Evolutionary conservation across 2,888 invertebrate genomes (phyloP).

Genomic region (Amphipoea lucens): DNA sequence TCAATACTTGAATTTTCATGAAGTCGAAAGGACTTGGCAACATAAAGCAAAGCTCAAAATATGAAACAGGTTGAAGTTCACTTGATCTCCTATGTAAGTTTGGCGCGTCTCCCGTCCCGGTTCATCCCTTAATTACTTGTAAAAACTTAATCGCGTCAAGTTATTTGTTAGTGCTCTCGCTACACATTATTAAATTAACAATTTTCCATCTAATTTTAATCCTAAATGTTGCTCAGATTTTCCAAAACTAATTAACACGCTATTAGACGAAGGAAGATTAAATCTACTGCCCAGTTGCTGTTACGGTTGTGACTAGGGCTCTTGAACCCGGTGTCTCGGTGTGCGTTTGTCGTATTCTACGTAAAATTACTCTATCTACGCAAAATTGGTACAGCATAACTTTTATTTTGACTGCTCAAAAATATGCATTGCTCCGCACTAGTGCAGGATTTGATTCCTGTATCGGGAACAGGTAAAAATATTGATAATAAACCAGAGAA

Average conservation of each 20-base stretch:
- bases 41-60: background rate
- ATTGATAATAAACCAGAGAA: too few species aligned
- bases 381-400: too few species aligned
- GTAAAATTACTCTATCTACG: background rate
- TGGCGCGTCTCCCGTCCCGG: background rate
- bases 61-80: background rate
- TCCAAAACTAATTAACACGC: conserved; percentile 19
- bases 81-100: conserved; percentile 4
- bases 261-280: conserved; percentile 2
- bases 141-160: conserved; percentile 29
- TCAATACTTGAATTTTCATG: background rate
- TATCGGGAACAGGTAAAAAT: background rate
- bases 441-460: too few species aligned
- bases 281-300: background rate
- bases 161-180: conserved; percentile 19
- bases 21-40: background rate
- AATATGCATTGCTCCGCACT: background rate
- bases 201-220: conserved; percentile 16
- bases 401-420: background rate
- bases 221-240: conserved; percentile 11
- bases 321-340: background rate
- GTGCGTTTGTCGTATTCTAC: background rate
- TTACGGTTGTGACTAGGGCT: background rate
- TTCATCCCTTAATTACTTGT: conserved; percentile 16
- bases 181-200: conserved; percentile 19